These are phyloP conservation scores for Perca schrenkii DNA, from an alignment of 2,113 vertebrate species.

Conservation along the genomic window DNA sequence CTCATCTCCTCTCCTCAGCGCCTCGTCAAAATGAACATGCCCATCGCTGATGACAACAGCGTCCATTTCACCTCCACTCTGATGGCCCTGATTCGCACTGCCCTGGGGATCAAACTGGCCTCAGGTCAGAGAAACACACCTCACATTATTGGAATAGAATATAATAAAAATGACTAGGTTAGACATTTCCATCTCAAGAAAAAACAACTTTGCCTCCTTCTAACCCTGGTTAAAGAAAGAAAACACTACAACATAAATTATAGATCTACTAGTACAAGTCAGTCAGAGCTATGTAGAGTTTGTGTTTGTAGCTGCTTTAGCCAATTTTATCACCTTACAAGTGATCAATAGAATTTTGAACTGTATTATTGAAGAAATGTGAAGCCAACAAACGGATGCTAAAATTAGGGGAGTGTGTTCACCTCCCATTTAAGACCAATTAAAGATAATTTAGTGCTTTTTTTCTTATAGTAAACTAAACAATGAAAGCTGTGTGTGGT, in stretches of 20 bases:
- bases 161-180: neutral
- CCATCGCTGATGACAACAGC: slow-evolving; percentile 90
- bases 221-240: neutral
- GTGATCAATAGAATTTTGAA: neutral
- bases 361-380: too few relatives aligned
- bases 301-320: neutral
- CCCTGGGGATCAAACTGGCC: slow-evolving; percentile 93
- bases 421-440: neutral
- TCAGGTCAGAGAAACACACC: slow-evolving; percentile 84
- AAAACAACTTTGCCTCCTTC: neutral
- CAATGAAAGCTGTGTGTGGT: too few relatives aligned
- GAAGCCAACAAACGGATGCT: too few relatives aligned
- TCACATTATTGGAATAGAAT: neutral
- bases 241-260: neutral
- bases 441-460: neutral
- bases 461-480: too few relatives aligned
- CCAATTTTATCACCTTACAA: neutral
- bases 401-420: too few relatives aligned
- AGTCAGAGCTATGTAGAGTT: neutral
- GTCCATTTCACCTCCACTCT: slow-evolving; percentile 95
- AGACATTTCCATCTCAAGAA: neutral
- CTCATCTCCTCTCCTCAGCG: slow-evolving; percentile 83
- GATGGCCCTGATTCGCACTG: slow-evolving; percentile 95
- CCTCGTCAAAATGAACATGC: slow-evolving; percentile 97
- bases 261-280: neutral